Evolutionary conservation across 2,113 vertebrate species (phyloP).

Genomic region (Gopherus flavomarginatus): DNA sequence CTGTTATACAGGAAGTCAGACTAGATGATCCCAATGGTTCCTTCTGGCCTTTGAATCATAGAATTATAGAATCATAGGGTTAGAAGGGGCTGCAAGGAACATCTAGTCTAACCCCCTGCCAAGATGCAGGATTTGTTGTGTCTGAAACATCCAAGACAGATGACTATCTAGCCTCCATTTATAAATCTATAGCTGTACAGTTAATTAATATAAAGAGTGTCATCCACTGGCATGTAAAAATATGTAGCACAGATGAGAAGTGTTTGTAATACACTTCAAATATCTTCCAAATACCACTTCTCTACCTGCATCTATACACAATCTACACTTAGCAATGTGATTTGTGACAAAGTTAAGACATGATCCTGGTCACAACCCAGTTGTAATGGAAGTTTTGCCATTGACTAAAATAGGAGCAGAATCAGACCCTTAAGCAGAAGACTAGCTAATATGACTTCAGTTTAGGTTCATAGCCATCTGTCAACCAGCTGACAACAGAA

Average conservation of each 20-base stretch:
- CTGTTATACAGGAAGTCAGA: not conserved
- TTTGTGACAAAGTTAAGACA: not conserved
- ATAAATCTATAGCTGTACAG: not conserved
- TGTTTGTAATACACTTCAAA: not conserved
- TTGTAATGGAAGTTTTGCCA: constrained; percentile 10
- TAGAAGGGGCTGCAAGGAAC: too few relatives aligned
- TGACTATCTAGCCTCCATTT: not conserved
- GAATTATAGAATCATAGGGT: not conserved
- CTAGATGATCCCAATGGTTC: not conserved
- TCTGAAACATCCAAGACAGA: not conserved
- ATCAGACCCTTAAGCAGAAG: not conserved
- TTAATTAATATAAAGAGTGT: not conserved
- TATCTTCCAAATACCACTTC: not conserved
- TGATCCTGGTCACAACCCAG: not conserved
- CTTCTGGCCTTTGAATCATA: not conserved
- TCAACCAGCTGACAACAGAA: constrained; percentile 56
- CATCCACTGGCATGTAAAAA: not conserved
- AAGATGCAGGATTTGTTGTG: not conserved
- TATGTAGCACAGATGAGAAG: not conserved
- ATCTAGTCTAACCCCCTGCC: not conserved
- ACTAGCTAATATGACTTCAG: not conserved
- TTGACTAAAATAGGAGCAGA: not conserved
- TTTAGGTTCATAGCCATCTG: constrained; percentile 55
- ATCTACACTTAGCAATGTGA: not conserved
- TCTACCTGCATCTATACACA: not conserved